A percentile compares a stretch with the other conserved stretches of the same genome.
phyloP scores from a whole-genome alignment of 2,113 vertebrate species.

The Pseudorectes ferrugineus region DNA sequence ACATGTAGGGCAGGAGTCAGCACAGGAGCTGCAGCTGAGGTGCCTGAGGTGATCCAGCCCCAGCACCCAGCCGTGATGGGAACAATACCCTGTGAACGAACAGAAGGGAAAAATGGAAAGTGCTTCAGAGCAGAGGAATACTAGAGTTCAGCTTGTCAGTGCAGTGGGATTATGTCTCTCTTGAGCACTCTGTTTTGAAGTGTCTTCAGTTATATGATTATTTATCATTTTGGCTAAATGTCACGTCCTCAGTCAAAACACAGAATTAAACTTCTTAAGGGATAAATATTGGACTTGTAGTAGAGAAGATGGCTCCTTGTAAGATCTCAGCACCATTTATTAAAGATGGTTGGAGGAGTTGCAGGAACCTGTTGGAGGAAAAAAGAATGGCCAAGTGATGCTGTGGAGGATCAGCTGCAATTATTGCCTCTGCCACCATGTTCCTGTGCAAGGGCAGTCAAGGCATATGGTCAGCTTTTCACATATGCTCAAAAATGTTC shows the following conservation, averaged over 20 bases:
- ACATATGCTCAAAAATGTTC: not conserved
- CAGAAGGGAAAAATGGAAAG: not conserved
- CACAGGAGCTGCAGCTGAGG: not conserved
- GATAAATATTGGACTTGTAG: not conserved
- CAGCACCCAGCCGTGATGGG: accelerated
- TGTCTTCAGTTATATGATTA: not conserved
- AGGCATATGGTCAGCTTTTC: not conserved
- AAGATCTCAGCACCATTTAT: not conserved
- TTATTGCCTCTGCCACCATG: not conserved
- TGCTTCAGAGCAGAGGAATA: not conserved
- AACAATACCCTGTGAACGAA: accelerated
- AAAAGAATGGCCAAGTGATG: not conserved
- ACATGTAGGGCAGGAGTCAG: not conserved
- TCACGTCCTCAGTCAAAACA: not conserved
- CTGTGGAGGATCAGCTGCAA: not conserved
- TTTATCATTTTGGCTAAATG: not conserved
- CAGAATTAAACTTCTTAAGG: not conserved
- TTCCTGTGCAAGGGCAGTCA: not conserved
- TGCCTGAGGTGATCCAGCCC: not conserved
- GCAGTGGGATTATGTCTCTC: not conserved
- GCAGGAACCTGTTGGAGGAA: not conserved
- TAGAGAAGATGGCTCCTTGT: not conserved
- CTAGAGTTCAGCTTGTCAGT: not conserved
- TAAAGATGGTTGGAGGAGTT: not conserved
- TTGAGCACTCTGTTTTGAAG: not conserved